Evolutionary conservation across 2,797 vertebrate genomes (phyloP).

Genomic region (Lerista edwardsae): DNA sequence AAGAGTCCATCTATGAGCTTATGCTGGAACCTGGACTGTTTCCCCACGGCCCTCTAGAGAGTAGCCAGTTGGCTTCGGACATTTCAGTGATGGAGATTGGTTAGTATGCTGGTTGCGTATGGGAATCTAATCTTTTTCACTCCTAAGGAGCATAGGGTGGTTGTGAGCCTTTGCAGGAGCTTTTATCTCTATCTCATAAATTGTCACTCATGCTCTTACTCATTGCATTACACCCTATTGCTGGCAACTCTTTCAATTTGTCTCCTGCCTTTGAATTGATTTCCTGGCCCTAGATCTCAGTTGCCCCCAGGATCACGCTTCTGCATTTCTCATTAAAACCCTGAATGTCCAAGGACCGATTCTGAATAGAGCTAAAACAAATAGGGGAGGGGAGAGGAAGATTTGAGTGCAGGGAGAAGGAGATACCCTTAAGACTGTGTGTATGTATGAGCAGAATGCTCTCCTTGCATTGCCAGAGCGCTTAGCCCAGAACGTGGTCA

Average conservation of each 20-base stretch:
- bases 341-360: too few relatives aligned
- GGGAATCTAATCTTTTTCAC: not conserved
- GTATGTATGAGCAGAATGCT: not conserved
- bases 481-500: conserved; percentile 86
- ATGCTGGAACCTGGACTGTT: conserved; percentile 84
- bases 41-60: conserved; percentile 61
- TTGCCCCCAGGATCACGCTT: too few relatives aligned
- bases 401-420: not conserved
- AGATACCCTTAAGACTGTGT: too few relatives aligned
- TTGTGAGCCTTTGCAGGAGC: not conserved
- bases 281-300: not conserved
- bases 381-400: too few relatives aligned
- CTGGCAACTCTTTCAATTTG: not conserved
- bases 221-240: too few relatives aligned
- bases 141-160: not conserved
- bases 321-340: too few relatives aligned
- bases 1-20: conserved; percentile 85
- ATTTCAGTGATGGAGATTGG: conserved; percentile 86
- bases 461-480: not conserved
- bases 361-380: too few relatives aligned
- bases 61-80: conserved; percentile 68
- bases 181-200: not conserved
- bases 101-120: conserved; percentile 41
- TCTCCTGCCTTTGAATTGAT: not conserved
- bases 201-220: not conserved